phyloP scores from a whole-genome alignment of 2,888 invertebrate species.

The Hypomecis atomaria region DNA sequence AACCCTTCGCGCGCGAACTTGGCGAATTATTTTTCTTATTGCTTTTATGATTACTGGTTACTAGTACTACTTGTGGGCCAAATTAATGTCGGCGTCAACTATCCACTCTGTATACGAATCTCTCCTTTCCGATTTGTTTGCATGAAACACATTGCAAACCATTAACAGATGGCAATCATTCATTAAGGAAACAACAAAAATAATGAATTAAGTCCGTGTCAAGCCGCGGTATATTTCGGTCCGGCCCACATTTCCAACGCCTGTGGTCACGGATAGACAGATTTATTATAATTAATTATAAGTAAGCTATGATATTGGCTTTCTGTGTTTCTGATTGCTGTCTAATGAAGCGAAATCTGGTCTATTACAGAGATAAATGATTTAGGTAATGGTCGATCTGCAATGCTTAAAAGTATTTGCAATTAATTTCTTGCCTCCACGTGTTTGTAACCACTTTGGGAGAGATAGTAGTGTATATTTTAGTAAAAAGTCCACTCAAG shows the following conservation, averaged over 20 bases:
- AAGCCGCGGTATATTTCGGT: constrained; percentile 39
- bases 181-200: constrained; percentile 22
- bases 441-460: too few relatives aligned
- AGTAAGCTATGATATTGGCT: constrained; percentile 14
- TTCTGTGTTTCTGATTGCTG: constrained; percentile 13
- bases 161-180: constrained; percentile 16
- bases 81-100: too few relatives aligned
- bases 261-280: constrained; percentile 38
- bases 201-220: constrained; percentile 35
- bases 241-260: constrained; percentile 40
- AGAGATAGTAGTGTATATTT: too few relatives aligned
- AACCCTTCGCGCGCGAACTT: too few relatives aligned
- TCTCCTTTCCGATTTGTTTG: too few relatives aligned
- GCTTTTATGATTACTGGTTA: too few relatives aligned
- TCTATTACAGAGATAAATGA: neutral
- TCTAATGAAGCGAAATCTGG: constrained; percentile 6
- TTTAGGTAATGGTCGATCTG: neutral
- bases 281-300: constrained; percentile 16
- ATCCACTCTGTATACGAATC: too few relatives aligned
- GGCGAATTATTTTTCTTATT: too few relatives aligned
- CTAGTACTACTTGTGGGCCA: too few relatives aligned
- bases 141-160: neutral
- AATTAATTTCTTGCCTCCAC: too few relatives aligned
- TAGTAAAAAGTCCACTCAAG: too few relatives aligned
- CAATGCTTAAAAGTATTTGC: too few relatives aligned